phyloP scores from a whole-genome alignment of 2,888 invertebrate species.

The Ophion costatus region DNA sequence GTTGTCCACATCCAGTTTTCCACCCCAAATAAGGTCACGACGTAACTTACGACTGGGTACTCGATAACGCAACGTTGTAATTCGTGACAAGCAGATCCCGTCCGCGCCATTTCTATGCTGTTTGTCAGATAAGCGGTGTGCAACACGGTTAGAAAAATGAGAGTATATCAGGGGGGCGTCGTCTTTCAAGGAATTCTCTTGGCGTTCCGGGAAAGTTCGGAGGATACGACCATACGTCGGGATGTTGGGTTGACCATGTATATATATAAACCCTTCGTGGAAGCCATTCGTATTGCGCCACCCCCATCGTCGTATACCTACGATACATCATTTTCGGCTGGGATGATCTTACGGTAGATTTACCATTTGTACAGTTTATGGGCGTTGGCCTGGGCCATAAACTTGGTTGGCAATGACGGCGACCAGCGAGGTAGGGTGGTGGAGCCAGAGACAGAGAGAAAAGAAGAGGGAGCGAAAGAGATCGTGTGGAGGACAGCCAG shows the following conservation, averaged over 20 bases:
- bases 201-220: slow-evolving; percentile 50
- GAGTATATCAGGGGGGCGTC: slow-evolving; percentile 19
- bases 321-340: slow-evolving; percentile 84
- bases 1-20: not conserved
- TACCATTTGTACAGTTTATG: slow-evolving; percentile 84
- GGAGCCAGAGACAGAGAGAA: slow-evolving; percentile 65
- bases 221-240: slow-evolving; percentile 53
- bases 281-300: slow-evolving; percentile 46
- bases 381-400: slow-evolving; percentile 83
- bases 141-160: slow-evolving; percentile 30
- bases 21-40: not conserved
- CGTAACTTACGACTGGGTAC: not conserved
- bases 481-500: slow-evolving; percentile 63
- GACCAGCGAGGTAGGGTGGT: slow-evolving; percentile 73
- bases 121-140: not conserved
- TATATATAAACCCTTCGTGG: not conserved
- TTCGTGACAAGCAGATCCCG: not conserved
- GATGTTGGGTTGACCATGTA: slow-evolving; percentile 45
- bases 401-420: slow-evolving; percentile 83
- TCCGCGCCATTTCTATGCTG: not conserved
- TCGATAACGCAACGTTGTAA: not conserved
- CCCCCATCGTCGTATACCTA: slow-evolving; percentile 72
- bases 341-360: slow-evolving; percentile 84
- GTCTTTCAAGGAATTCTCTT: slow-evolving; percentile 31
- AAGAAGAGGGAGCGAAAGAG: slow-evolving; percentile 63